Conservation (phyloP, 2,888 invertebrate genomes). For the Gisinianus flammeolus region DNA sequence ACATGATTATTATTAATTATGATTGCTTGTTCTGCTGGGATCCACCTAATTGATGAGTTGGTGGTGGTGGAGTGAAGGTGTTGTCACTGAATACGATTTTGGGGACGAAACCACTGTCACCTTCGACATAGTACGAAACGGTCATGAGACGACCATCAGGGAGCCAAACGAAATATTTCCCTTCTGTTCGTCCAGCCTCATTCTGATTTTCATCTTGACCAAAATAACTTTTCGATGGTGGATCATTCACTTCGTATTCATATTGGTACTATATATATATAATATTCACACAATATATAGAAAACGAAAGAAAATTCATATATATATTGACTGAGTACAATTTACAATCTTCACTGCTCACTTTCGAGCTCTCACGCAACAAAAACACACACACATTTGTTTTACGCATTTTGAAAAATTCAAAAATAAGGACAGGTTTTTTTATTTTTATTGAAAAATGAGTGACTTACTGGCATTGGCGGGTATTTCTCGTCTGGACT, state of each 20-base stretch:
- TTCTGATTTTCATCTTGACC: slow-evolving; percentile 68
- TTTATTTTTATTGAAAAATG: not conserved
- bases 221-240: slow-evolving; percentile 71
- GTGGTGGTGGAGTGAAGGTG: slow-evolving; percentile 38
- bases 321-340: not conserved
- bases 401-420: too few species aligned
- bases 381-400: slow-evolving; percentile 1
- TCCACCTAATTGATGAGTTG: slow-evolving; percentile 34
- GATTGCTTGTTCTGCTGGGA: not conserved
- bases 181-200: slow-evolving; percentile 66
- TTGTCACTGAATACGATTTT: slow-evolving; percentile 70
- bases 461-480: slow-evolving; percentile 49
- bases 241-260: slow-evolving; percentile 76
- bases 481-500: slow-evolving; percentile 41
- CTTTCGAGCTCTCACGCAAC: too few species aligned
- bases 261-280: slow-evolving; percentile 76
- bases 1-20: not conserved
- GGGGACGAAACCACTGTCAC: slow-evolving; percentile 75
- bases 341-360: too few species aligned
- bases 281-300: slow-evolving; percentile 38
- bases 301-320: not conserved
- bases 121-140: slow-evolving; percentile 74
- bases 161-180: slow-evolving; percentile 72
- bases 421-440: too few species aligned
- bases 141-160: slow-evolving; percentile 77